A percentile compares a stretch with the other conserved stretches of the same genome.
phyloP scores from a whole-genome alignment of 2,888 invertebrate species.

The Sphaerophoria rueppellii region DNA sequence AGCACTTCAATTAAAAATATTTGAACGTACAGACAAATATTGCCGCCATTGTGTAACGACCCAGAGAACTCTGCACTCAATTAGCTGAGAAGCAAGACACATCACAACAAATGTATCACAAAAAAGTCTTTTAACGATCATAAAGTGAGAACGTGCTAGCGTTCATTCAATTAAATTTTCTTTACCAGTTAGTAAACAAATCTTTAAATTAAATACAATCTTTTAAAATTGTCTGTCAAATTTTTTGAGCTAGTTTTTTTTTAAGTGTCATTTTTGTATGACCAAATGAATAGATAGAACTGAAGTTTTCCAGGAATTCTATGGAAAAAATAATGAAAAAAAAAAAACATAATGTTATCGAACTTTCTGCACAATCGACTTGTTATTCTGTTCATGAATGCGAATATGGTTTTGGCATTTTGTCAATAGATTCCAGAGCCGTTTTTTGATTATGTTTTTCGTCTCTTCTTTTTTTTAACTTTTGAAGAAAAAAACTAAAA shows the following conservation, averaged over 20 bases:
- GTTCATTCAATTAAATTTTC: conserved; percentile 19
- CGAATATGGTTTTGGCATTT: conserved; percentile 55
- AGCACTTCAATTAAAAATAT: conserved; percentile 53
- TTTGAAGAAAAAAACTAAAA: conserved; percentile 20
- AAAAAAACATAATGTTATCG: conserved; percentile 42
- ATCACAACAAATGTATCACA: background rate
- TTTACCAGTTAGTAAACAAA: background rate
- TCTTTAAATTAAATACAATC: background rate
- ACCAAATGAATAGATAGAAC: conserved; percentile 10
- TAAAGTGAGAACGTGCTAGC: conserved; percentile 22
- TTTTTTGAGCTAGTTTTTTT: background rate
- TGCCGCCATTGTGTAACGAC: conserved; percentile 30
- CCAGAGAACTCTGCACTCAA: conserved; percentile 49
- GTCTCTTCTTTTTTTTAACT: background rate
- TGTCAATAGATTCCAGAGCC: conserved; percentile 41
- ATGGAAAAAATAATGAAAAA: background rate
- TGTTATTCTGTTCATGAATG: conserved; percentile 44
- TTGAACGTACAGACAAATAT: conserved; percentile 5
- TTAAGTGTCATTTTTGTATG: background rate
- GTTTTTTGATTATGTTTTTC: background rate
- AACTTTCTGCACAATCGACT: conserved; percentile 34
- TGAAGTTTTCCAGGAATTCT: conserved; percentile 25
- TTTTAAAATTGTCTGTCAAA: background rate
- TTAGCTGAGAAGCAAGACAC: conserved; percentile 32
- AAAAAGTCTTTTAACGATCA: conserved; percentile 12